Evolutionary conservation across 2,888 invertebrate species (phyloP), one percentile per base, ranked within the genome.

Genomic region (Tineola bisselliella): DNA sequence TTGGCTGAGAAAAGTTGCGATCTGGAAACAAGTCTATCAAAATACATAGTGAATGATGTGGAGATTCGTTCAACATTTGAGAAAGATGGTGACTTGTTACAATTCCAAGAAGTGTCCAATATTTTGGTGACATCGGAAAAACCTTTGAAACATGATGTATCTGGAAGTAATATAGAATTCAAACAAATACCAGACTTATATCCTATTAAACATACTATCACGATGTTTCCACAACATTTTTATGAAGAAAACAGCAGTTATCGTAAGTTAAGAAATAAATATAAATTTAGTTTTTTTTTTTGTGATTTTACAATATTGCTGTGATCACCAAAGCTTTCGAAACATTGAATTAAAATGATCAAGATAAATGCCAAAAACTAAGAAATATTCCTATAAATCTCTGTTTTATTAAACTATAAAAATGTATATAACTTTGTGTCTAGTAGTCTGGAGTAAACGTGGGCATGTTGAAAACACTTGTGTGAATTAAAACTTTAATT

Each of bases 121-220:
- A 88, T 91, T 17, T 79, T 94, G 63, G 75, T 96, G 38, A 89
- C 92, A 12, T 89, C 92, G 17, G 81, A 83, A 52, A 87, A 87
- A 61, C 90, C 92, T 3, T 75, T 96, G 18, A 79, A 84, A 60
- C 88, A 91, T 71, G 79, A 81, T 11, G 70, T 74, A 30, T 69
- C 74, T 65, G 77, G 84, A 8, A 86, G 88, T 61, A 81, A 88
- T 63, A 87, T 89, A 10, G 76, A 87, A 17, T 80, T 84, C 63
- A 72, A 88, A 38, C 74, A 88, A 60, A 76, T 96, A 48, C 94
- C 95, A 8, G 88, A 92, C 72, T 79, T 97, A 63, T 88, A 89
- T 75, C 97, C 97, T 1, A 78, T 96, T 13, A 90, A 91, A 69
- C 90, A 90, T 62, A 92, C 92, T 0, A 88, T 95, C 61, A 91